phyloP scores from a whole-genome alignment of 2,113 vertebrate genomes.

The Anarhynchus alexandrinus region DNA sequence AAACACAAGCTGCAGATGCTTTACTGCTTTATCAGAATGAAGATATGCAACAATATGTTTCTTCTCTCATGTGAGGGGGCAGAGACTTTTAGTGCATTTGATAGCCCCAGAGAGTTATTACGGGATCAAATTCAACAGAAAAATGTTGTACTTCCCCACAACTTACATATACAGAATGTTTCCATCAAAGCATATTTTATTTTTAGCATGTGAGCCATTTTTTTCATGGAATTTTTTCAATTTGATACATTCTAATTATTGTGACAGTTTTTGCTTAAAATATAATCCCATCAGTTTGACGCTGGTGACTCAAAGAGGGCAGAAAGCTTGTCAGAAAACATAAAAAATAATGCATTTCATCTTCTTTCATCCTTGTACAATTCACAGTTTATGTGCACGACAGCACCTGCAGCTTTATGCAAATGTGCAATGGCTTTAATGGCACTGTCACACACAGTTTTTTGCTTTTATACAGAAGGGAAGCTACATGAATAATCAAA shows the following conservation, averaged over 20 bases:
- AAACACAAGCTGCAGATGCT: neutral
- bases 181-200: neutral
- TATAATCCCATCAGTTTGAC: neutral
- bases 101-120: neutral
- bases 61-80: neutral
- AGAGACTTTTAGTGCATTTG: neutral
- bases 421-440: neutral
- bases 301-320: neutral
- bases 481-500: neutral
- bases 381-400: neutral
- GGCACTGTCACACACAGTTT: neutral
- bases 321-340: neutral
- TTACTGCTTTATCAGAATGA: neutral
- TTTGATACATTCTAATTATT: neutral
- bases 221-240: neutral
- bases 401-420: slow-evolving; percentile 1
- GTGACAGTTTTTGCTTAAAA: neutral
- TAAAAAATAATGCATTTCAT: neutral
- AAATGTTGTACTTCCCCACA: neutral
- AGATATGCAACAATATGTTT: accelerated
- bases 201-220: neutral
- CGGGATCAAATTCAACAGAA: neutral
- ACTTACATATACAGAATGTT: neutral
- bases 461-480: neutral
- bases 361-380: neutral